These are phyloP conservation scores for Panthera tigris DNA, from an alignment of 2,113 vertebrate genomes.

Conservation along the genomic window DNA sequence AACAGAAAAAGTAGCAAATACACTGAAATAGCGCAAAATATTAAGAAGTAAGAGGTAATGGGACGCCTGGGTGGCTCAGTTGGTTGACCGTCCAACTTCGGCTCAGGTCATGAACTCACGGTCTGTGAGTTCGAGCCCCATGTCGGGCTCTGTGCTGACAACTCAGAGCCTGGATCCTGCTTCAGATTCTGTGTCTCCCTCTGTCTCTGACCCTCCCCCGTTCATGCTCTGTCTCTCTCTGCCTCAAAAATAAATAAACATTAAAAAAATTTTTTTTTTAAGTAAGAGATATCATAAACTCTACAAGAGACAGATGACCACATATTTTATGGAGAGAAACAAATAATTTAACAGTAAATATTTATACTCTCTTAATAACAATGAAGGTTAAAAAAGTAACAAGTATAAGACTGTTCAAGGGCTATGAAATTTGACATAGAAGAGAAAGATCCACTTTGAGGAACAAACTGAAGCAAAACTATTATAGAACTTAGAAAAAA, in stretches of 20 bases:
- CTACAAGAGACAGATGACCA: background rate
- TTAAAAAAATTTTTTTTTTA: background rate
- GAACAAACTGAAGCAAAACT: background rate
- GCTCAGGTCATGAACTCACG: too few relatives aligned
- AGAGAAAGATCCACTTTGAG: background rate
- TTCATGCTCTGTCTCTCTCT: too few relatives aligned
- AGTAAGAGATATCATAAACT: background rate
- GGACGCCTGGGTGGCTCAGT: too few relatives aligned
- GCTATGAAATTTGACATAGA: background rate
- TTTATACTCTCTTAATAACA: background rate
- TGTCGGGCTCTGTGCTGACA: too few relatives aligned
- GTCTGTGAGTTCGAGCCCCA: too few relatives aligned
- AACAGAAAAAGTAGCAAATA: background rate
- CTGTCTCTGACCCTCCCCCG: too few relatives aligned
- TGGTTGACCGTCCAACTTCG: too few relatives aligned
- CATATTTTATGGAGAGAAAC: background rate
- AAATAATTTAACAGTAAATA: background rate
- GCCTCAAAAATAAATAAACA: too few relatives aligned
- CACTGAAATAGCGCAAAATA: background rate
- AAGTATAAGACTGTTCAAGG: background rate
- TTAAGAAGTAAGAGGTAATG: background rate
- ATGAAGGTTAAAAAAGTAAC: background rate
- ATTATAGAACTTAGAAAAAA: background rate
- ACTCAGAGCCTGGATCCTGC: too few relatives aligned
- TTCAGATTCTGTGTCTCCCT: too few relatives aligned